Conservation (phyloP, 2,113 vertebrate genomes). For the Pelusios castaneus region DNA sequence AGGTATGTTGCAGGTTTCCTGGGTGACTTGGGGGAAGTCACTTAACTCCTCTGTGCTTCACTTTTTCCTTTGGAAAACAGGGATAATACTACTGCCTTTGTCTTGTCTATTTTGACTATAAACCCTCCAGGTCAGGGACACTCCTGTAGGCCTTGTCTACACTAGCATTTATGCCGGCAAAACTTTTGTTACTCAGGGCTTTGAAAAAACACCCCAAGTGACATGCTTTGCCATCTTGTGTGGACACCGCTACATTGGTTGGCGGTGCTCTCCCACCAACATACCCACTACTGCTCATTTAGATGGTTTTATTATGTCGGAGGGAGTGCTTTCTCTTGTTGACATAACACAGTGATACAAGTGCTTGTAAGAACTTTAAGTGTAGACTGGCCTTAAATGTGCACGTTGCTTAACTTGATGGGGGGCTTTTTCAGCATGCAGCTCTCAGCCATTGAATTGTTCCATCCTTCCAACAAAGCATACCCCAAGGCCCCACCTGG, state of each 20-base stretch:
- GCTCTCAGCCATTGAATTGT: neutral
- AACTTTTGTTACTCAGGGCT: too few relatives aligned
- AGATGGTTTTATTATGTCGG: too few relatives aligned
- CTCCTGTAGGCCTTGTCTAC: neutral
- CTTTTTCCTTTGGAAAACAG: neutral
- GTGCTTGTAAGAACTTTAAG: neutral
- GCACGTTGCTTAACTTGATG: neutral
- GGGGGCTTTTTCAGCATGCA: neutral
- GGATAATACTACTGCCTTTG: neutral
- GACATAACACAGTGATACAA: too few relatives aligned
- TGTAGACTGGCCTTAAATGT: neutral
- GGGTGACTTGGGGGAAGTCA: neutral
- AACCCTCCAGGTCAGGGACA: neutral
- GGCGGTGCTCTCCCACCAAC: too few relatives aligned
- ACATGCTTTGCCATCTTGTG: too few relatives aligned
- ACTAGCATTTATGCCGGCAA: too few relatives aligned
- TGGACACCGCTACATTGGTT: too few relatives aligned
- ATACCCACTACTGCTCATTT: too few relatives aligned
- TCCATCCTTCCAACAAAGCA: neutral
- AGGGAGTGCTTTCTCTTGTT: too few relatives aligned
- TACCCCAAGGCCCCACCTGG: neutral
- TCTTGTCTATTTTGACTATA: neutral
- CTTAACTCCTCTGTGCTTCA: neutral
- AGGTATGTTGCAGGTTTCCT: neutral
- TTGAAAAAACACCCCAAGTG: too few relatives aligned